These are phyloP conservation scores for Cyprinodon tularosa DNA, from an alignment of 2,113 vertebrate genomes.

Conservation along the genomic window DNA sequence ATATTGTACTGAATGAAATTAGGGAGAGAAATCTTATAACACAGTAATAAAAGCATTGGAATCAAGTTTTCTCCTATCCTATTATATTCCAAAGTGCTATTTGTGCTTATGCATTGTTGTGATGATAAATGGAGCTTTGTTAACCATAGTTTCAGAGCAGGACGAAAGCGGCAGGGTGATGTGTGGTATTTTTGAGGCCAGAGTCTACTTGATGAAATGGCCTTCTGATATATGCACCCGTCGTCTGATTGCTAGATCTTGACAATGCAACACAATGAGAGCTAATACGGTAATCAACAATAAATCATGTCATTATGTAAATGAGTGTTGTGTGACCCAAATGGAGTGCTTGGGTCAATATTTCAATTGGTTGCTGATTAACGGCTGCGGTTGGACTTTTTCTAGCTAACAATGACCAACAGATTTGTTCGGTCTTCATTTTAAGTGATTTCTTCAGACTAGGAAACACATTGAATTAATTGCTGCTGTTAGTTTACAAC, in stretches of 20 bases:
- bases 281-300: slow-evolving; percentile 7
- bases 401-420: not conserved
- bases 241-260: slow-evolving; percentile 17
- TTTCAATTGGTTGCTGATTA: slow-evolving; percentile 26
- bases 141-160: slow-evolving; percentile 43
- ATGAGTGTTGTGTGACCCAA: not conserved
- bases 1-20: not conserved
- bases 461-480: slow-evolving; percentile 22
- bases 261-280: not conserved
- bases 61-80: not conserved
- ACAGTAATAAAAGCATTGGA: not conserved
- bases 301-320: slow-evolving; percentile 25
- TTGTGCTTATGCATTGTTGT: slow-evolving; percentile 3
- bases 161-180: slow-evolving; percentile 40
- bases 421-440: not conserved
- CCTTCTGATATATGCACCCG: slow-evolving; percentile 46
- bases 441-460: slow-evolving; percentile 44
- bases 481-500: slow-evolving; percentile 1
- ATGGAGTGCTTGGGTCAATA: not conserved
- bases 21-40: not conserved
- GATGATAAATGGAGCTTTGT: slow-evolving; percentile 1
- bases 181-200: slow-evolving; percentile 64
- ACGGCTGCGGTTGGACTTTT: not conserved
- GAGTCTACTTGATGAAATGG: slow-evolving; percentile 50
- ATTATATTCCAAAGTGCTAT: not conserved